Evolutionary conservation across 2,797 vertebrate genomes (phyloP).

Genomic region (Garrulus glandarius): DNA sequence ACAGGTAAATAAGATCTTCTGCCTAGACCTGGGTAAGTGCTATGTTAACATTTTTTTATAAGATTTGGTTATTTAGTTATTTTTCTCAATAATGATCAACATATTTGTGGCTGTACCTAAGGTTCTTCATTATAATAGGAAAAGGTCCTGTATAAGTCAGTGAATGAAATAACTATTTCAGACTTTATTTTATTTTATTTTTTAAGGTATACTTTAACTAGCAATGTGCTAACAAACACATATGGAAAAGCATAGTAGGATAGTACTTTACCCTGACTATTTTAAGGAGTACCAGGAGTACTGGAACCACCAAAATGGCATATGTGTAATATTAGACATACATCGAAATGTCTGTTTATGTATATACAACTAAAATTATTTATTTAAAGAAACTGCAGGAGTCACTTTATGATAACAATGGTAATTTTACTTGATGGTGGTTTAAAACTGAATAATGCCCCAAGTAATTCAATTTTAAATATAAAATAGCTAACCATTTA

Average conservation of each 20-base stretch:
- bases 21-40: background rate
- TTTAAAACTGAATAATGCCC: background rate
- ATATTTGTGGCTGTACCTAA: background rate
- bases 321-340: background rate
- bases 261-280: background rate
- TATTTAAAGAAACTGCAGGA: background rate
- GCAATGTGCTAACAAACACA: background rate
- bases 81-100: background rate
- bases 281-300: background rate
- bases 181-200: background rate
- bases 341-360: background rate
- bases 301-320: background rate
- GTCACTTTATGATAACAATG: background rate
- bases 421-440: background rate
- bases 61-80: background rate
- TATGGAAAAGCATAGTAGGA: background rate
- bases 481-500: background rate
- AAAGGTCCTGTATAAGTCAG: background rate
- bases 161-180: background rate
- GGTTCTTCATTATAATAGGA: background rate
- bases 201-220: background rate
- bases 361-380: background rate
- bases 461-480: slow-evolving; percentile 48
- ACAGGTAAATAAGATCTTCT: background rate
- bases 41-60: background rate